Evolutionary conservation across 2,113 vertebrate genomes (phyloP).

Genomic region (Paedocypris sp.): DNA sequence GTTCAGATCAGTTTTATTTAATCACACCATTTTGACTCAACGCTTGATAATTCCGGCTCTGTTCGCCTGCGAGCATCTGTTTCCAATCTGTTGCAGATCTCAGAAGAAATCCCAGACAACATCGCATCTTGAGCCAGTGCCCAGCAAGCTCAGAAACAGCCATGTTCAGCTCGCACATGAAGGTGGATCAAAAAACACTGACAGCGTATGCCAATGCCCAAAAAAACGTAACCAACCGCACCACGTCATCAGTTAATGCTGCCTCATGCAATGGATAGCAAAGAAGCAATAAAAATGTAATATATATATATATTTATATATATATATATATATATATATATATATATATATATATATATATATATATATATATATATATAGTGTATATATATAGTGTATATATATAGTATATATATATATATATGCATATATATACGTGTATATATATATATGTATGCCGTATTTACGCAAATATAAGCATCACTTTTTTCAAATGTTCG

Average conservation of each 20-base stretch:
- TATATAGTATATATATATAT: too few species aligned
- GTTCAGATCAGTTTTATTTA: neutral
- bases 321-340: too few species aligned
- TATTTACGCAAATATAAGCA: too few species aligned
- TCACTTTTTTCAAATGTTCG: too few species aligned
- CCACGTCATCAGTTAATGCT: constrained; percentile 1
- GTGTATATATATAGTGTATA: too few species aligned
- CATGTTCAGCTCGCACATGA: constrained; percentile 2
- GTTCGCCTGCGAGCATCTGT: constrained; percentile 8
- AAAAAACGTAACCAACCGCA: constrained; percentile 3
- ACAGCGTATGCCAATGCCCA: constrained; percentile 22
- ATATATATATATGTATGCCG: too few species aligned
- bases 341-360: too few species aligned
- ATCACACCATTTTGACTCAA: neutral
- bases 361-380: too few species aligned
- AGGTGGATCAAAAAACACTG: constrained; percentile 9
- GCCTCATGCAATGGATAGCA: too few species aligned
- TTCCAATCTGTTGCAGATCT: constrained; percentile 13
- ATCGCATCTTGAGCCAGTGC: constrained; percentile 14
- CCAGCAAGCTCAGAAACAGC: constrained; percentile 13
- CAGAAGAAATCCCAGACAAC: constrained; percentile 20
- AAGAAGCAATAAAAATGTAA: too few species aligned
- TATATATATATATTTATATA: too few species aligned
- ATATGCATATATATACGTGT: too few species aligned
- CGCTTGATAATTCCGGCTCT: neutral